Evolutionary conservation across 2,113 vertebrate genomes (phyloP).

Genomic region (Pangasianodon gigas): DNA sequence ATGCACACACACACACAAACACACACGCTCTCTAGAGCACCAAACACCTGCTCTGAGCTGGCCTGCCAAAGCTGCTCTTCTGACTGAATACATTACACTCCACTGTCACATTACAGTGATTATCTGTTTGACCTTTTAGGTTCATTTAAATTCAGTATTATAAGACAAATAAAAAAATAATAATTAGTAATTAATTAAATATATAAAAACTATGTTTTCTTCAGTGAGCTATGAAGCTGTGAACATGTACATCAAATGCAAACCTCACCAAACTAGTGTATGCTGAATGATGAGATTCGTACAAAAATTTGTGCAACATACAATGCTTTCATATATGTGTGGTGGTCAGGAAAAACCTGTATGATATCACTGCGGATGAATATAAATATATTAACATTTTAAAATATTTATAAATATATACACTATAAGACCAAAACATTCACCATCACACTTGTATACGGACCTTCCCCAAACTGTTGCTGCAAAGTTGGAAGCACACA

Average conservation of each 20-base stretch:
- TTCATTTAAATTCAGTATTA: neutral
- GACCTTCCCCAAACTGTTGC: neutral
- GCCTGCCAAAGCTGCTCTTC: slow-evolving; percentile 59
- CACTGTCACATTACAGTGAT: neutral
- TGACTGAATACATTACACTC: slow-evolving; percentile 26
- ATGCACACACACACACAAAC: neutral
- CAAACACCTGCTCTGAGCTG: slow-evolving; percentile 70
- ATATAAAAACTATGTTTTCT: neutral
- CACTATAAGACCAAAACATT: too few relatives aligned
- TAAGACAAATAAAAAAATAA: neutral
- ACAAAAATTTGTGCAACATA: neutral
- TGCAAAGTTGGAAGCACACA: neutral
- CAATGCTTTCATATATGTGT: neutral
- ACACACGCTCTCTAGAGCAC: slow-evolving; percentile 45
- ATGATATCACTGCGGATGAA: neutral
- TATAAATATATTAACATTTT: neutral
- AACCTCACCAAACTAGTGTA: neutral
- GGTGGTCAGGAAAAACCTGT: neutral
- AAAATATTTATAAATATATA: neutral
- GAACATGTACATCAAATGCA: neutral
- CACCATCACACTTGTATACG: neutral
- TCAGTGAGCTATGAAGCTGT: neutral
- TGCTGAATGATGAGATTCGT: neutral
- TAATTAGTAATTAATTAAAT: too few relatives aligned
- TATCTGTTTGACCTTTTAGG: neutral